These are phyloP conservation scores for Cercopithecus mona DNA, from an alignment of 2,113 vertebrate species.

Conservation along the genomic window DNA sequence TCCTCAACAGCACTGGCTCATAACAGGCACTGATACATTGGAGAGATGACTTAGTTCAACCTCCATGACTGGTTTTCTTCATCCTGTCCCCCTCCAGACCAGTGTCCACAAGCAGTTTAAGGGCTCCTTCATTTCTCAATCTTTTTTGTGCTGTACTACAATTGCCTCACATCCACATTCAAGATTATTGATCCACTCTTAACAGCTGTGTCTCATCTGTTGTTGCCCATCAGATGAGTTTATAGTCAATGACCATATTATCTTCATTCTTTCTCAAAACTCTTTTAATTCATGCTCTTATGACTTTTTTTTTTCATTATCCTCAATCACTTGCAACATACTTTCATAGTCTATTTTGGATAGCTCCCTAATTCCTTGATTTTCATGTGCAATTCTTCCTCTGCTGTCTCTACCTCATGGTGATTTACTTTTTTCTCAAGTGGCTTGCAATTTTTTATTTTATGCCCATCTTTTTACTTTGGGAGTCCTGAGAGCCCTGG, in stretches of 20 bases:
- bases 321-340: background rate
- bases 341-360: background rate
- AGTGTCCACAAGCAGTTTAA: background rate
- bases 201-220: background rate
- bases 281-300: background rate
- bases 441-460: background rate
- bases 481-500: background rate
- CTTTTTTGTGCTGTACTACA: background rate
- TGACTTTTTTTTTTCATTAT: background rate
- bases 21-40: background rate
- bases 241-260: background rate
- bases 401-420: background rate
- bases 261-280: background rate
- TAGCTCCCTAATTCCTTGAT: background rate
- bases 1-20: background rate
- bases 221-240: background rate
- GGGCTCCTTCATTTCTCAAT: background rate
- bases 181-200: background rate
- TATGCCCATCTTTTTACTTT: background rate
- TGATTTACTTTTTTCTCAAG: background rate
- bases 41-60: background rate
- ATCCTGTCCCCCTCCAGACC: background rate
- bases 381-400: background rate
- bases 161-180: background rate
- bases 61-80: background rate